Evolutionary conservation across 2,888 invertebrate genomes (phyloP).

Genomic region (Acronicta aceris): DNA sequence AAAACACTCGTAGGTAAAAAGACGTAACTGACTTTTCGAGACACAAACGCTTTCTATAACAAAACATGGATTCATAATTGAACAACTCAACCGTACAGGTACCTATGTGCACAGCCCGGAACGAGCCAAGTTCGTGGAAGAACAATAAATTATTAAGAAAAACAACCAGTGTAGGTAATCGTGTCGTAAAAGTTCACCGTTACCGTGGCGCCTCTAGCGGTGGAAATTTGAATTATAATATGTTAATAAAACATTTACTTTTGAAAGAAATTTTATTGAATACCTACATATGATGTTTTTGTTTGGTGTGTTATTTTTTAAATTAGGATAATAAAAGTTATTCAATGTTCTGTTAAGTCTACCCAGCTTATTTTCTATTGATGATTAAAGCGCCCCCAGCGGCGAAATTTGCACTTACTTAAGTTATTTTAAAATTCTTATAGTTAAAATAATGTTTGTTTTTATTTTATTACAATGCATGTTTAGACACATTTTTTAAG

Average conservation of each 20-base stretch:
- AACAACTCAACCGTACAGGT: conserved; percentile 43
- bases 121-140: conserved; percentile 51
- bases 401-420: conserved; percentile 16
- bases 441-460: no score
- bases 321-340: conserved; percentile 9
- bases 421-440: background rate
- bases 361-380: conserved; percentile 2
- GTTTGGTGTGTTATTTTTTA: conserved; percentile 15
- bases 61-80: conserved; percentile 51
- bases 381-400: conserved; percentile 24
- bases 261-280: conserved; percentile 25
- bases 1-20: conserved; percentile 8
- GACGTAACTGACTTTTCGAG: conserved; percentile 21
- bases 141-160: conserved; percentile 59
- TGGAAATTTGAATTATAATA: conserved; percentile 34
- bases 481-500: background rate
- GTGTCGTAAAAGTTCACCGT: conserved; percentile 43
- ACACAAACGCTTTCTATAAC: conserved; percentile 35
- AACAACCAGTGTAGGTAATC: conserved; percentile 54
- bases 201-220: conserved; percentile 61
- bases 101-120: conserved; percentile 31
- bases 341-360: conserved; percentile 11
- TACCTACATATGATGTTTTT: conserved; percentile 20
- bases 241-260: conserved; percentile 35
- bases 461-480: background rate